phyloP scores from a whole-genome alignment of 2,888 invertebrate genomes.

The Tipula confusa region DNA sequence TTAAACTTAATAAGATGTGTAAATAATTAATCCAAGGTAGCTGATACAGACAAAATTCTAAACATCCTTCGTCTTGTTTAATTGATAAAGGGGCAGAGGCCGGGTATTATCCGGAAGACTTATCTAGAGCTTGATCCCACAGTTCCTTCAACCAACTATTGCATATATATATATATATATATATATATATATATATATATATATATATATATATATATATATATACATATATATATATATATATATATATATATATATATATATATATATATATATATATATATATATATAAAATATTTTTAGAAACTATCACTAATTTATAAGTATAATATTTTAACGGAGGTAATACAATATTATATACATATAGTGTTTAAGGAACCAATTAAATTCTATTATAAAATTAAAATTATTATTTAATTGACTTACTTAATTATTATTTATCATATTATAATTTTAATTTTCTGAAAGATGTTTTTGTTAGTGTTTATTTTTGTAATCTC shows the following conservation, averaged over 20 bases:
- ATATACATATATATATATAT: not conserved
- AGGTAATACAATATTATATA: not conserved
- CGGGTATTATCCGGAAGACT: too few relatives aligned
- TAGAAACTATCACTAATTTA: not conserved
- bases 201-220: too few relatives aligned
- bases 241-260: not conserved
- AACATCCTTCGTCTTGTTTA: too few relatives aligned
- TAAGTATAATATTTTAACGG: not conserved
- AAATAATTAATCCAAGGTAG: too few relatives aligned
- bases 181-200: not conserved
- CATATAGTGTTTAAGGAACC: not conserved
- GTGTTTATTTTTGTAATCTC: not conserved
- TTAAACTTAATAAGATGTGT: too few relatives aligned
- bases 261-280: not conserved
- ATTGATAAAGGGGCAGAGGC: too few relatives aligned
- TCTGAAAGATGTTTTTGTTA: not conserved
- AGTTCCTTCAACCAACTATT: too few relatives aligned
- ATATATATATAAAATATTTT: not conserved
- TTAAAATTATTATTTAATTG: not conserved
- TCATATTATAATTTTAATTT: not conserved
- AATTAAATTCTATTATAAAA: not conserved
- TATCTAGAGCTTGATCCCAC: too few relatives aligned
- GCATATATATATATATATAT: not conserved
- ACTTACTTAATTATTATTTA: slow-evolving; percentile 3
- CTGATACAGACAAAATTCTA: too few relatives aligned